Percentiles rank a stretch among this genome's conserved stretches.
phyloP scores from a whole-genome alignment of 2,797 vertebrate genomes.

The Cygnus olor region DNA sequence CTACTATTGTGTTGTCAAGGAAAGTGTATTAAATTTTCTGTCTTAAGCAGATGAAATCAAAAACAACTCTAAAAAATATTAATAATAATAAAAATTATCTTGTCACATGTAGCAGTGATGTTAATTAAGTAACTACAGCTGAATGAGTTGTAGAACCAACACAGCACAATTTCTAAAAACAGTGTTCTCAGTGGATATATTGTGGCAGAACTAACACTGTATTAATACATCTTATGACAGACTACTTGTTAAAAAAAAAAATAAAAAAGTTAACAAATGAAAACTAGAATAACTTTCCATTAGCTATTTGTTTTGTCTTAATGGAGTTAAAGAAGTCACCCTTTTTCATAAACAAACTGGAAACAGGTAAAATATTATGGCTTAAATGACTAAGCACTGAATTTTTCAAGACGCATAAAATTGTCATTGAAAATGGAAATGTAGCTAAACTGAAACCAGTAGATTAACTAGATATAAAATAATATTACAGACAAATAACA shows the following conservation, averaged over 20 bases:
- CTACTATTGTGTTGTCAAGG: neutral
- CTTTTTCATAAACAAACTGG: neutral
- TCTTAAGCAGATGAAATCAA: neutral
- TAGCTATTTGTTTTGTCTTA: neutral
- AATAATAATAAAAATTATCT: neutral
- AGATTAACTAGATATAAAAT: neutral
- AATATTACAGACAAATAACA: neutral
- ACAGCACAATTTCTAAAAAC: neutral
- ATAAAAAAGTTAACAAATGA: neutral
- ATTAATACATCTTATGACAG: neutral
- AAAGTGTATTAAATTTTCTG: neutral
- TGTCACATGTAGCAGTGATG: neutral
- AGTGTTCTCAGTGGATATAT: neutral
- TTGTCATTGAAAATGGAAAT: neutral
- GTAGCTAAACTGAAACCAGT: neutral
- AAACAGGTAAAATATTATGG: neutral
- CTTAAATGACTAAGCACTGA: neutral
- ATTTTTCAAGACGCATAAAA: neutral
- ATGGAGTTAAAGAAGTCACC: neutral
- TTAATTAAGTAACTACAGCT: neutral
- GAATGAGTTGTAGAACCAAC: neutral
- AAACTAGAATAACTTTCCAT: neutral
- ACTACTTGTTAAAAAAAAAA: neutral
- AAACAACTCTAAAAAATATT: neutral
- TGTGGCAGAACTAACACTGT: neutral